These are phyloP conservation scores for Hippopotamus amphibius DNA, from an alignment of 2,113 vertebrate species.

Conservation along the genomic window DNA sequence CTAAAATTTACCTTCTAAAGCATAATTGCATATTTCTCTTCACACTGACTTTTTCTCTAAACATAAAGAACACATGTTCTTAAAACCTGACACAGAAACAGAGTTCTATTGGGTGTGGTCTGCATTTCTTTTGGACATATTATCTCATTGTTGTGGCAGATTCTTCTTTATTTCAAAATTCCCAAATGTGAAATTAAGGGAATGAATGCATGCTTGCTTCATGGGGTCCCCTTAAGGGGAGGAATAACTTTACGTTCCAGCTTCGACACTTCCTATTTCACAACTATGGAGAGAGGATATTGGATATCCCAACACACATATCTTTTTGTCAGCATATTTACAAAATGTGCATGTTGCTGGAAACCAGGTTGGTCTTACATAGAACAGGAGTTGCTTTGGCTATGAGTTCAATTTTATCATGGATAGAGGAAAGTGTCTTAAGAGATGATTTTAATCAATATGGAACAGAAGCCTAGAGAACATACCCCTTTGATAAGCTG, in stretches of 20 bases:
- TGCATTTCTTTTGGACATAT: neutral
- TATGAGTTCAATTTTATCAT: conserved; percentile 36
- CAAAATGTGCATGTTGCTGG: neutral
- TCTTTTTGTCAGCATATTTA: neutral
- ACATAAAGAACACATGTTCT: neutral
- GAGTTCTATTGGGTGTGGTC: neutral
- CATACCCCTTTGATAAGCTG: neutral
- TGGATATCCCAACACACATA: neutral
- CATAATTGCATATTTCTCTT: conserved; percentile 1
- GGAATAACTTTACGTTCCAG: neutral
- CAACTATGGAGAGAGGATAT: neutral
- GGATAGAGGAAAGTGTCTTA: neutral
- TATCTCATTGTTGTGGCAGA: neutral
- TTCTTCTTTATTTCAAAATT: conserved; percentile 33
- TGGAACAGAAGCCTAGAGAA: neutral
- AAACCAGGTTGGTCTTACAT: neutral
- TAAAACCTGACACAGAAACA: neutral
- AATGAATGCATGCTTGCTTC: neutral
- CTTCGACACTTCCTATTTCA: neutral
- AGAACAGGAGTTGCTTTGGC: neutral
- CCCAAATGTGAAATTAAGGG: neutral
- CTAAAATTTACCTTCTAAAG: conserved; percentile 8
- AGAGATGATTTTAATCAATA: neutral
- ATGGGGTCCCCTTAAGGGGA: neutral
- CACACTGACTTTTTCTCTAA: neutral